Conservation (phyloP, 2,113 vertebrate genomes). For the Mustela nigripes region DNA sequence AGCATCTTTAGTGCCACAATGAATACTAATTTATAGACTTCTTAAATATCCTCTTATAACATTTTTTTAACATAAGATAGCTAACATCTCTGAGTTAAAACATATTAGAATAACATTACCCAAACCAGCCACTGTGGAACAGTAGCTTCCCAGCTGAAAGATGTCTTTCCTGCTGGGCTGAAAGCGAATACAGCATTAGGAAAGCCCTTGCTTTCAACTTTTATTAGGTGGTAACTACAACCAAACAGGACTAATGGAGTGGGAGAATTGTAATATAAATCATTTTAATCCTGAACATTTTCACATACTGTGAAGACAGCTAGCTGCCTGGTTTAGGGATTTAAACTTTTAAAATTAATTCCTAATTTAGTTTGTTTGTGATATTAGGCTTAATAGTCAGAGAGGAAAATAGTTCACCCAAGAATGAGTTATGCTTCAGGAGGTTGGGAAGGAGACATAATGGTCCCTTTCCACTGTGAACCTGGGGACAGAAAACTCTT, state of each 20-base stretch:
- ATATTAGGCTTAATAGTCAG: neutral
- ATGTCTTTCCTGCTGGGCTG: constrained; percentile 40
- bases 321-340: neutral
- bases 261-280: neutral
- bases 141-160: constrained; percentile 17
- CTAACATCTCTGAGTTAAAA: constrained; percentile 69
- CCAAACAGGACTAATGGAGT: neutral
- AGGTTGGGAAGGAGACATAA: neutral
- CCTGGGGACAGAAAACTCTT: neutral
- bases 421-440: neutral
- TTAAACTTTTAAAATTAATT: neutral
- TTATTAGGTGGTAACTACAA: constrained; percentile 43
- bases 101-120: constrained; percentile 52
- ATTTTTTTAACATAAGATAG: constrained; percentile 72
- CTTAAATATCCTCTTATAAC: constrained; percentile 74
- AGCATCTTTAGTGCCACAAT: constrained; percentile 77
- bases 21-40: constrained; percentile 84
- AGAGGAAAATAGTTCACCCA: neutral
- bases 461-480: neutral
- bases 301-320: neutral
- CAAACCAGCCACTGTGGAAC: constrained; percentile 44
- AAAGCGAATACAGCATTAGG: constrained; percentile 51
- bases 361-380: constrained; percentile 29
- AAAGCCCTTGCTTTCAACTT: constrained; percentile 42
- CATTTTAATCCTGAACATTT: neutral